These are phyloP conservation scores for Planiliza haematocheilus DNA, from an alignment of 2,113 vertebrate species.

Conservation along the genomic window DNA sequence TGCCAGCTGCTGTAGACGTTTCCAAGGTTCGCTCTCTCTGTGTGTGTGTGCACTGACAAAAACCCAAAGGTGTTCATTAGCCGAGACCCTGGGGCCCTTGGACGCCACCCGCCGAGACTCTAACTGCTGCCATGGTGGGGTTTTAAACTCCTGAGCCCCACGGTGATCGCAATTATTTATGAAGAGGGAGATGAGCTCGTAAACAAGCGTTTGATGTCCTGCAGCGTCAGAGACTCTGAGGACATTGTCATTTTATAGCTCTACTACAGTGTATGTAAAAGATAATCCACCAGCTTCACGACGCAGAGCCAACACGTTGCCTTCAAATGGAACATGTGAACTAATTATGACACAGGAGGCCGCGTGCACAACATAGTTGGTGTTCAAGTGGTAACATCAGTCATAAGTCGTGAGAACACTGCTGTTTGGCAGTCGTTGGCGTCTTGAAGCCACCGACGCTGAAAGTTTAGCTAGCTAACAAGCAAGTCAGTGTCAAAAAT, in stretches of 20 bases:
- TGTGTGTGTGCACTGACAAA: conserved; percentile 1
- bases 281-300: no score
- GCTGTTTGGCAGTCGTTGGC: no score
- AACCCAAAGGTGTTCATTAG: conserved; percentile 76
- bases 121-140: conserved; percentile 33
- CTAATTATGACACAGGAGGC: no score
- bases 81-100: conserved; percentile 10
- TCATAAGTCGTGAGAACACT: no score
- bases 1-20: conserved; percentile 28
- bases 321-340: no score
- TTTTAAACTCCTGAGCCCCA: conserved; percentile 39
- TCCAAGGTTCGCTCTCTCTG: conserved; percentile 23
- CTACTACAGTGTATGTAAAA: no score
- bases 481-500: no score
- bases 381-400: no score
- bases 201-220: conserved; percentile 36
- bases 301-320: no score
- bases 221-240: not conserved
- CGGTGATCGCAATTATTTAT: conserved; percentile 15
- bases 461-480: no score
- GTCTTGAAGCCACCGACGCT: no score
- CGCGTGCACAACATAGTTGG: no score
- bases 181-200: not conserved
- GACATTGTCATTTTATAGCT: not conserved
- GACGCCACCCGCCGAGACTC: conserved; percentile 25